Conservation (phyloP, 2,888 invertebrate species). For the Crematogaster levior region DNA sequence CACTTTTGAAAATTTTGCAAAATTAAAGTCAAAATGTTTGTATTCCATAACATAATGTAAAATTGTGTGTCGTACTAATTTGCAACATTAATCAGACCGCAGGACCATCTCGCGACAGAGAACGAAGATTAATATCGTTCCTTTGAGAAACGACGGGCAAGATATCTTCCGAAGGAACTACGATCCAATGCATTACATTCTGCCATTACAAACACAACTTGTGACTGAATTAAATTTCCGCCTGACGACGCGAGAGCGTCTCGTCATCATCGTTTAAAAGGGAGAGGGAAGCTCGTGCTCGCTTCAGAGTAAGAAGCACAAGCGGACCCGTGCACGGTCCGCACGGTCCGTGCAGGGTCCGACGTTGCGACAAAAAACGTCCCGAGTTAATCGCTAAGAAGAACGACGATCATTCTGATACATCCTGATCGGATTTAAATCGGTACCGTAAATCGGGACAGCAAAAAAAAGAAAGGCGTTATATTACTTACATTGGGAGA, state of each 20-base stretch:
- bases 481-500: conserved; percentile 41
- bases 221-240: conserved; percentile 44
- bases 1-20: conserved; percentile 6
- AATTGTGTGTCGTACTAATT: conserved; percentile 15
- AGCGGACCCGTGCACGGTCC: neutral
- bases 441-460: conserved; percentile 54
- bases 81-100: conserved; percentile 35
- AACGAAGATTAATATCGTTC: conserved; percentile 30
- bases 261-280: conserved; percentile 20
- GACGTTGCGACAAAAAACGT: conserved; percentile 45
- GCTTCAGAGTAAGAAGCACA: neutral
- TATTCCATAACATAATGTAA: conserved; percentile 12
- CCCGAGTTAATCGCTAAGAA: conserved; percentile 18
- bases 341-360: neutral
- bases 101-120: conserved; percentile 16
- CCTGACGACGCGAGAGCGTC: conserved; percentile 33
- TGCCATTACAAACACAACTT: conserved; percentile 26
- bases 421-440: conserved; percentile 64
- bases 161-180: conserved; percentile 30
- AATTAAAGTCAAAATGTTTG: conserved; percentile 15
- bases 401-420: conserved; percentile 47
- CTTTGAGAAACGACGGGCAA: conserved; percentile 29
- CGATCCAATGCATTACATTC: conserved; percentile 29
- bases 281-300: conserved; percentile 8
- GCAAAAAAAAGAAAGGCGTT: conserved; percentile 57